Percentiles rank a stretch among this genome's conserved stretches.
Evolutionary conservation across 2,113 vertebrate species (phyloP).

Genomic region (Brachyhypopomus occidentalis): DNA sequence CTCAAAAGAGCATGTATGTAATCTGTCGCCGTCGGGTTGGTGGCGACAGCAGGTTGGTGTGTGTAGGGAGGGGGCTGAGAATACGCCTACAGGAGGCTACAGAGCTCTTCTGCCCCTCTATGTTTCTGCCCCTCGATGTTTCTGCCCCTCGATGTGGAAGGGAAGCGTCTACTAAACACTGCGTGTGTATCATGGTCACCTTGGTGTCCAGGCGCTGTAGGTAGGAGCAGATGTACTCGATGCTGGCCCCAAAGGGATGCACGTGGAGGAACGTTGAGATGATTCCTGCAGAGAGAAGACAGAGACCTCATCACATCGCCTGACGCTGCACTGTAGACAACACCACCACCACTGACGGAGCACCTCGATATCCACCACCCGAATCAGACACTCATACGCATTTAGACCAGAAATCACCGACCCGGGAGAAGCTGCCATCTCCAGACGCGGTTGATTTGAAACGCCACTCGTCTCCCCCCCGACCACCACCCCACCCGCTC

Average conservation of each 20-base stretch:
- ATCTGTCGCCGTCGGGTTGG: neutral
- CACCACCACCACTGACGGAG: neutral
- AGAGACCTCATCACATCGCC: slow-evolving; percentile 31
- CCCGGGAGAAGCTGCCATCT: neutral
- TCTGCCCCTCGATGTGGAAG: too few relatives aligned
- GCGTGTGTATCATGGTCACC: slow-evolving; percentile 66
- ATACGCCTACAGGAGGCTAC: too few relatives aligned
- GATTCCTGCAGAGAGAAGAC: slow-evolving; percentile 78
- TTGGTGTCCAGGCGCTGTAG: slow-evolving; percentile 93
- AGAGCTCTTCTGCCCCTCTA: too few relatives aligned
- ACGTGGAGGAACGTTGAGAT: slow-evolving; percentile 95
- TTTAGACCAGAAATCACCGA: too few relatives aligned
- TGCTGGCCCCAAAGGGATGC: slow-evolving; percentile 94
- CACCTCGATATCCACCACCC: neutral
- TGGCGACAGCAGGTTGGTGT: neutral
- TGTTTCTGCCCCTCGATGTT: too few relatives aligned
- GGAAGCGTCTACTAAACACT: too few relatives aligned
- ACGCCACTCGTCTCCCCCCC: slow-evolving; percentile 34
- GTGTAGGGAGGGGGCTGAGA: neutral
- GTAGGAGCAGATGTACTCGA: slow-evolving; percentile 97
- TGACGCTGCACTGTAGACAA: neutral
- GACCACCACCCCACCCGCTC: slow-evolving; percentile 32
- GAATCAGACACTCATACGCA: neutral
- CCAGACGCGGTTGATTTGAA: slow-evolving; percentile 27
- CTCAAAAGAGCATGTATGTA: neutral